phyloP scores from a whole-genome alignment of 2,888 invertebrate genomes.

The Agrilus mali region DNA sequence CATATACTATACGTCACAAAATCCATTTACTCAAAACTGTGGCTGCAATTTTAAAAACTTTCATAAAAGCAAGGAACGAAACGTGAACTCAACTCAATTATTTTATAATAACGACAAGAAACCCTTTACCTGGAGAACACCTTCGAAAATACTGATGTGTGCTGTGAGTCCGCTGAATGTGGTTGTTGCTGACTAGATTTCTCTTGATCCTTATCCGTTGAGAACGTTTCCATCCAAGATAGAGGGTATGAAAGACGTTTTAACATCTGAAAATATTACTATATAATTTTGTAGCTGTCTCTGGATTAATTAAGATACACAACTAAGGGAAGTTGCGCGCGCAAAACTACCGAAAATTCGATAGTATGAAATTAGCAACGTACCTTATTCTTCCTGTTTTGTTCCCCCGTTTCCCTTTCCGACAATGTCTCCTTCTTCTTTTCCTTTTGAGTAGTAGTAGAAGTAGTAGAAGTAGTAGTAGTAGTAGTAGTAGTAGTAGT shows the following conservation, averaged over 20 bases:
- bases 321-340: no score
- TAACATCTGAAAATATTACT: constrained; percentile 55
- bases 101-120: neutral
- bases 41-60: constrained; percentile 3
- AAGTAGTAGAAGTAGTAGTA: no score
- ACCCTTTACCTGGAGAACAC: constrained; percentile 70
- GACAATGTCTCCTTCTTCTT: constrained; percentile 38
- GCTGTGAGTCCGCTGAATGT: constrained; percentile 41
- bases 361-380: no score
- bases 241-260: constrained; percentile 84
- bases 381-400: constrained; percentile 66
- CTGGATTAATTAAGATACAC: no score
- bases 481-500: no score
- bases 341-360: no score
- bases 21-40: no score
- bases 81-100: constrained; percentile 2
- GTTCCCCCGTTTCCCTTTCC: constrained; percentile 35
- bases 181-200: constrained; percentile 33
- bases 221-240: constrained; percentile 83
- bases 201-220: constrained; percentile 56
- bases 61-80: constrained; percentile 1
- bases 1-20: neutral
- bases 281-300: constrained; percentile 1
- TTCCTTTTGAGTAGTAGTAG: constrained; percentile 27
- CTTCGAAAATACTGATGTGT: constrained; percentile 73